Evolutionary conservation across 2,797 vertebrate genomes (phyloP).

Genomic region (Cyprinodon diabolis): DNA sequence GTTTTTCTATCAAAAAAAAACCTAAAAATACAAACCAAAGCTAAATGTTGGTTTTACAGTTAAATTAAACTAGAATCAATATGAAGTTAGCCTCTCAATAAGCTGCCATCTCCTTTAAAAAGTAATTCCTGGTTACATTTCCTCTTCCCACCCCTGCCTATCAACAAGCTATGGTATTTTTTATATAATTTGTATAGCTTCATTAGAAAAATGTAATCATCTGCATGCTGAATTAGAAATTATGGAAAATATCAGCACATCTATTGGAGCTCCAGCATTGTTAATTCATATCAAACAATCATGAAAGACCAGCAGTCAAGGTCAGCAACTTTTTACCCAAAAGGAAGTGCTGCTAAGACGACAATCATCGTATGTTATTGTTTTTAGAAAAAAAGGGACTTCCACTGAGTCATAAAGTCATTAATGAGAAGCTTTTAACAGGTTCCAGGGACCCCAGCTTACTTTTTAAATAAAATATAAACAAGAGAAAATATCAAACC

Average conservation of each 20-base stretch:
- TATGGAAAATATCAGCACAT: slow-evolving; percentile 58
- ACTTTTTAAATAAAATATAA: slow-evolving; percentile 89
- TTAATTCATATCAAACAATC: slow-evolving; percentile 36
- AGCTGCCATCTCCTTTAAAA: neutral
- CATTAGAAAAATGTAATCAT: slow-evolving; percentile 42
- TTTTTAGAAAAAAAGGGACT: slow-evolving; percentile 57
- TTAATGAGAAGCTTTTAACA: slow-evolving; percentile 82
- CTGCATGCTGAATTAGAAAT: slow-evolving; percentile 47
- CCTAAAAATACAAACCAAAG: neutral
- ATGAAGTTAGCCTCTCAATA: neutral
- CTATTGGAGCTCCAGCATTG: slow-evolving; percentile 15
- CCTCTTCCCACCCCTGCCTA: slow-evolving; percentile 21
- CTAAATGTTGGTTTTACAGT: neutral
- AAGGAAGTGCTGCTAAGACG: slow-evolving; percentile 43
- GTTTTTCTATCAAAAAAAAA: neutral
- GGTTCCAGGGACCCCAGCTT: slow-evolving; percentile 82
- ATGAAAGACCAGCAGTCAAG: slow-evolving; percentile 33
- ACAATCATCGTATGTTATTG: slow-evolving; percentile 56
- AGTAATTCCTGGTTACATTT: slow-evolving; percentile 13
- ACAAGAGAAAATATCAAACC: slow-evolving; percentile 96
- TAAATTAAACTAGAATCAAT: neutral
- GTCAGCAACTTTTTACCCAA: slow-evolving; percentile 43
- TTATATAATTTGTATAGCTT: slow-evolving; percentile 39
- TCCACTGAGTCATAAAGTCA: slow-evolving; percentile 84
- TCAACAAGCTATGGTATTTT: slow-evolving; percentile 3